Conservation (phyloP, 2,888 invertebrate genomes). For the Eupithecia vulgata region DNA sequence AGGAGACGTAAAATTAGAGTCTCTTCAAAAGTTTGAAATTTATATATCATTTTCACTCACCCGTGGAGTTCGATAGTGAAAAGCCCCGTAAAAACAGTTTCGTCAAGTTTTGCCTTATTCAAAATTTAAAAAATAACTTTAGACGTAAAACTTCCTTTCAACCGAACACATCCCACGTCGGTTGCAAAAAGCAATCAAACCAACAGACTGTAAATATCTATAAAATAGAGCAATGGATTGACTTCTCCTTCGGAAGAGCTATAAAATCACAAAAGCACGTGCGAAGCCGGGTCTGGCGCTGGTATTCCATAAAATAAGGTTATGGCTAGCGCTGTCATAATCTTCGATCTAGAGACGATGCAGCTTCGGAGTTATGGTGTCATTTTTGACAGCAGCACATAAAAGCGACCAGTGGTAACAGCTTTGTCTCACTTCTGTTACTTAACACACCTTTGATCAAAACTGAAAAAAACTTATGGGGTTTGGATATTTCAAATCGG, state of each 20-base stretch:
- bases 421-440: neutral
- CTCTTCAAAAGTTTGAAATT: neutral
- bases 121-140: neutral
- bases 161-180: slow-evolving; percentile 7
- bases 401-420: neutral
- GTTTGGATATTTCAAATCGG: no score
- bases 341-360: slow-evolving; percentile 7
- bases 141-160: neutral
- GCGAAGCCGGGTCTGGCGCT: slow-evolving; percentile 20
- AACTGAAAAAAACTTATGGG: no score
- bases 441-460: no score
- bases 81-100: neutral
- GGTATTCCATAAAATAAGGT: slow-evolving; percentile 30
- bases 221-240: slow-evolving; percentile 10
- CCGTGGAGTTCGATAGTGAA: neutral
- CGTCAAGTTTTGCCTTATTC: neutral
- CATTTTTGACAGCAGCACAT: slow-evolving; percentile 1
- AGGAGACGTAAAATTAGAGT: no score
- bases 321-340: slow-evolving; percentile 12
- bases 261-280: slow-evolving; percentile 25
- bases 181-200: slow-evolving; percentile 3
- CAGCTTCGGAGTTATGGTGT: slow-evolving; percentile 1
- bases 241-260: slow-evolving; percentile 4
- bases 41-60: neutral
- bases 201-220: slow-evolving; percentile 11